Evolutionary conservation across 2,888 invertebrate genomes (phyloP).

Genomic region (Agrochola litura): DNA sequence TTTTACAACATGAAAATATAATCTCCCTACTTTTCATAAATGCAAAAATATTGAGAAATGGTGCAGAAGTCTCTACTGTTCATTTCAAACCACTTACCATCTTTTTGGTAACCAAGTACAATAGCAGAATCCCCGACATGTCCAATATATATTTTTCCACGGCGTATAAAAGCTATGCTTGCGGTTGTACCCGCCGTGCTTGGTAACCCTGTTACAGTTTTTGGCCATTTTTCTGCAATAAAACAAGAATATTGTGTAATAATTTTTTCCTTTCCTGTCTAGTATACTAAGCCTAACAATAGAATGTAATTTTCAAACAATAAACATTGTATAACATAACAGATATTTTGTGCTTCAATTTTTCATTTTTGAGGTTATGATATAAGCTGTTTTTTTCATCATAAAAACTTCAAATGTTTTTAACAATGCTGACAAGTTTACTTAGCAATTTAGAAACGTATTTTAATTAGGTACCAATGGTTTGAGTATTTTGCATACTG

Average conservation of each 20-base stretch:
- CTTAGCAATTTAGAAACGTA: slow-evolving; percentile 6
- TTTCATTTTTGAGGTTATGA: not conserved
- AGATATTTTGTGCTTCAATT: not conserved
- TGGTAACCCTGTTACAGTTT: slow-evolving; percentile 97
- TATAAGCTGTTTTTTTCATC: not conserved
- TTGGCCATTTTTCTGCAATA: slow-evolving; percentile 97
- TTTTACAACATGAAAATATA: no score
- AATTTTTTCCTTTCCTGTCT: not conserved
- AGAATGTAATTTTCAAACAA: slow-evolving; percentile 20
- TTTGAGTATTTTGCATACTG: slow-evolving; percentile 6
- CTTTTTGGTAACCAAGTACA: slow-evolving; percentile 95
- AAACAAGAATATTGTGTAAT: slow-evolving; percentile 29
- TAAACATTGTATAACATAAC: slow-evolving; percentile 10
- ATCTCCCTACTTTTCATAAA: not conserved
- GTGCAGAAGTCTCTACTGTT: not conserved
- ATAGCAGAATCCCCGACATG: slow-evolving; percentile 99
- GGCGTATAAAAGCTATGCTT: slow-evolving; percentile 97
- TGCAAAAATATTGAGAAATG: not conserved
- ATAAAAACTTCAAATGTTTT: not conserved
- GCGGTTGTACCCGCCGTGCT: slow-evolving; percentile 99
- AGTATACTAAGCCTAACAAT: slow-evolving; percentile 7
- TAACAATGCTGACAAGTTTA: not conserved
- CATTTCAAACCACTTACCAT: slow-evolving; percentile 81
- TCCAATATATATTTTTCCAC: slow-evolving; percentile 98
- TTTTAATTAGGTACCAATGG: slow-evolving; percentile 15